These are phyloP conservation scores for Serranus cabrilla DNA, from an alignment of 2,797 vertebrate species.

Conservation along the genomic window DNA sequence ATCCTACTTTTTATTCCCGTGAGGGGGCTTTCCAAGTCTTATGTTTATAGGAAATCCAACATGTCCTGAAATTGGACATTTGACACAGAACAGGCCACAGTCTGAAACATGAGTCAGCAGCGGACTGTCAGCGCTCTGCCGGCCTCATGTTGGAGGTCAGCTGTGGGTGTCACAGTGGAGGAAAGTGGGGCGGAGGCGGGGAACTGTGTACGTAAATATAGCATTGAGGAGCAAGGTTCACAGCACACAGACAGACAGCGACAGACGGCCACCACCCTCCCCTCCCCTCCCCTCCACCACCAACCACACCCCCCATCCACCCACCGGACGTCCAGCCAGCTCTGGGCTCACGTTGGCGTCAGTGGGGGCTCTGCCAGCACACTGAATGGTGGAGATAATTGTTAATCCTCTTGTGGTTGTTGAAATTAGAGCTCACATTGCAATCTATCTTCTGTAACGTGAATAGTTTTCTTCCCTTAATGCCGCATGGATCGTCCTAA, in stretches of 20 bases:
- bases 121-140: background rate
- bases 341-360: background rate
- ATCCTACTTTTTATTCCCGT: background rate
- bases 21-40: background rate
- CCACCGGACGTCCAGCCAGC: background rate
- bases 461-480: background rate
- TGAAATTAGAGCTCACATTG: conserved; percentile 18
- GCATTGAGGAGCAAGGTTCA: conserved; percentile 70
- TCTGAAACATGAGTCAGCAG: conserved; percentile 38
- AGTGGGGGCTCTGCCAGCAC: conserved; percentile 1
- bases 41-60: background rate
- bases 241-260: conserved; percentile 77
- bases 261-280: conserved; percentile 66
- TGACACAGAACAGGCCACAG: background rate
- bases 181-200: conserved; percentile 10
- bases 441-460: background rate
- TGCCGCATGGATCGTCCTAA: background rate
- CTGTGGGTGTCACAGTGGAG: conserved; percentile 54
- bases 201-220: conserved; percentile 74
- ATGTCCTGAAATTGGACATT: background rate
- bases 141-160: conserved; percentile 58
- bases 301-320: conserved; percentile 3
- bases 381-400: conserved; percentile 20
- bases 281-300: conserved; percentile 20
- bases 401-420: conserved; percentile 31